Evolutionary conservation across 2,888 invertebrate species (phyloP), one percentile per base, ranked within the genome.

Genomic region (Eupithecia dodoneata): DNA sequence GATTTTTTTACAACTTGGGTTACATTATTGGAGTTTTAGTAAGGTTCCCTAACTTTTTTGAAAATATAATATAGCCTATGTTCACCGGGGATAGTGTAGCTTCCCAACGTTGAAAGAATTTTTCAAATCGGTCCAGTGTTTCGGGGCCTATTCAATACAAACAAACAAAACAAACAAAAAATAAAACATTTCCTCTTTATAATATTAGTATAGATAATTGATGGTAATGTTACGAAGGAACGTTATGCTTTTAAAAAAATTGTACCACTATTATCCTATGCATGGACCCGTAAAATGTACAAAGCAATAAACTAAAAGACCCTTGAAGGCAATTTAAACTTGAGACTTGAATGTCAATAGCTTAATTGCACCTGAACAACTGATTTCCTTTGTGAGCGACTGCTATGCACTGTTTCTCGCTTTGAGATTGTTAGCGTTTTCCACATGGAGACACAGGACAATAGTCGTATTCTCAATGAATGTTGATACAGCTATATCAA

Each of bases 281-380:
- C 67, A 69, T 69, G 70, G 70, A 12, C 18, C 69, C 4, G 44
- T 70, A 44, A 69, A 67, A 67, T n/a, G 18, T 30, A 47, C 72
- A 63, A 67, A 72, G 55, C 55, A 66, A 41, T 41, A 45, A 70
- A 65, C n/a, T 15, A 55, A 66, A 71, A 44, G 18, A 55, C 49
- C 42, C 10, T 41, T 47, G 49, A 44, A 15, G 3, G 72, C n/a
- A n/a, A 72, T 55, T 63, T 73, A 18, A 72, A 71, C 18, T 44
- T 18, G 18, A 18, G 45, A 47, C 55, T 71, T 59, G 67, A 59
- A 55, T 67, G 72, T 72, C 59, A 74, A 73, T 74, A 55, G 49
- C 55, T 52, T 55, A 72, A 67, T 63, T 77, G 71, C 72, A 74
- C 63, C 70, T 63, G 71, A 52, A 73, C 76, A 70, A 67, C 49